Evolutionary conservation across 2,113 vertebrate genomes (phyloP), one percentile per base, ranked within the genome.

Genomic region (Phalacrocorax pelagicus): DNA sequence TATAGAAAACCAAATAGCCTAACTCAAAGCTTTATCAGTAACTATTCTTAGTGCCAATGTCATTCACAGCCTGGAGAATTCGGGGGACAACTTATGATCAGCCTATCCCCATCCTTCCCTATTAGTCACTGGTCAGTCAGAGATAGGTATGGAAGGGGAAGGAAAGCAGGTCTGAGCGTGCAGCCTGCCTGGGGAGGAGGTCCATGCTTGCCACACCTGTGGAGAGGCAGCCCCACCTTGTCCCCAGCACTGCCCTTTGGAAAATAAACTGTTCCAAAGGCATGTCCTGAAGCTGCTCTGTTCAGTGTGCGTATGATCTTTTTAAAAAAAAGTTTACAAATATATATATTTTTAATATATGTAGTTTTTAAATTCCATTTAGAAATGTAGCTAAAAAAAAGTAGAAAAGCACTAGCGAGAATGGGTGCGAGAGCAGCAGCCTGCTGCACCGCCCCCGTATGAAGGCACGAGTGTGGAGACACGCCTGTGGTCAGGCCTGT

Each of bases 391-490:
- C 92, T 96, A 75, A 88, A 93, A 93, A 47, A 62, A 91, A 88
- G 59, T 84, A 94, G 86, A 81, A 89, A 92, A 95, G 94, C 83
- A 0, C 12, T 30, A 67, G 88, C 3, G 10, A 78, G 63, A 52
- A 71, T 36, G 40, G 58, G 90, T 15, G n/a, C 54, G 82, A 88
- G 79, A 42, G 55, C 86, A 88, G 94, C 83, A 52, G 73, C 21
- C 52, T 32, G 94, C 94, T 81, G 94, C 81, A 12, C 36, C 59
- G 66, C 92, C 77, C 91, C 86, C 44, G 0, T 65, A n/a, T 36
- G 88, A 96, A 96, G 95, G 97, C 97, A 96, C 92, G 24, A 75
- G 88, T 20, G 81, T 88, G 94, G 92, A 67, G 72, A 52, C 46
- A 51, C 34, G 19, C 20, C 90, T 52, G 49, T 20, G 79, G 74